Base-by-base conservation (phyloP, 2,797 vertebrate species). In the Cuniculus paca region DNA sequence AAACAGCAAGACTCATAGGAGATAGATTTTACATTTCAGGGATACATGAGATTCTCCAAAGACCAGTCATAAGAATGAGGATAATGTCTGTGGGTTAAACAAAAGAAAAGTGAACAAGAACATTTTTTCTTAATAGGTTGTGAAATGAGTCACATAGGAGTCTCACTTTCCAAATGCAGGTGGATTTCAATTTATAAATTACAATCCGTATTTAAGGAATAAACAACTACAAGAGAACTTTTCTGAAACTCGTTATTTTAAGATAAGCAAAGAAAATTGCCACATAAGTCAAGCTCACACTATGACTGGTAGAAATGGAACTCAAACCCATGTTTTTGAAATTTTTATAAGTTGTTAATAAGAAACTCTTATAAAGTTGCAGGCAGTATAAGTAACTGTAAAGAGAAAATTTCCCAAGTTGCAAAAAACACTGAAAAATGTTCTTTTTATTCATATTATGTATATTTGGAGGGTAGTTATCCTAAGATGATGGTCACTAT, bases 241-340 rank as follows among this genome's bases (percentile, higher is more conserved):
- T 84, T 60, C 45, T 58, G 90, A 80, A 86, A 39, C 17, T 92
- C 19, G 39, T 48, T n/a, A 80, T 91, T 87, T 92, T 92, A 52
- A 91, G 48, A 24, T 58, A 45, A 95, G 81, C 81, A 92, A 90
- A 90, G 3, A 36, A 86, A 77, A 74, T 11, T 63, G 2, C 6
- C 22, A 14, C 34, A 14, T 31, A 63, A 54, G 17, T 63, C 17
- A 60, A 45, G 7, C 2, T 84, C 3, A 58, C 58, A 84, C 6
- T 65, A n/a, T 65, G 10, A 60, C 3, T 26, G 10, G 4, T 14
- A n/a, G 17, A 82, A 56, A 1, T 87, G 31, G 20, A 89, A 17
- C 8, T 91, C 68, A 74, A 82, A 11, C 3, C 28, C 36, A 36
- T 24, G 28, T 22, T 72, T 52, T 65, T 50, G 19, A 34, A 12